Conservation (phyloP, 37 sponge, comb jelly and placozoan species). For the Diacarnus erythraeanus region DNA sequence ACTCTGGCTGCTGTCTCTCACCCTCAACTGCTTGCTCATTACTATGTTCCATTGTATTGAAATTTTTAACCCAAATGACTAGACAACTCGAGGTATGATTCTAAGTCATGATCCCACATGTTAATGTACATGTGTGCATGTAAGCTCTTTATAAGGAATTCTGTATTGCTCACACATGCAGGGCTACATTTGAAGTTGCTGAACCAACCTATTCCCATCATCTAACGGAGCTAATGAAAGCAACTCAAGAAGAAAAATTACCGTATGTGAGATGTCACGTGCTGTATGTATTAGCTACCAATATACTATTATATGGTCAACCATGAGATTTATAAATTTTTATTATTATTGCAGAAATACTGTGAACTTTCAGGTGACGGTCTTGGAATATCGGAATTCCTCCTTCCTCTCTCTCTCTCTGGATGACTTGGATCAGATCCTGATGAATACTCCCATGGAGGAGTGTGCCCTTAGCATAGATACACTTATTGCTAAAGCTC, state of each 20-base stretch:
- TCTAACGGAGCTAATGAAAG: conserved; percentile 4
- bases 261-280: not conserved
- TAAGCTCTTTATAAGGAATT: no score
- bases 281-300: no score
- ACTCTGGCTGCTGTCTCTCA: no score
- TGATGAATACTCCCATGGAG: conserved; percentile 25
- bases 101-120: no score
- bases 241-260: not conserved
- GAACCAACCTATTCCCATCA: not conserved
- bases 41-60: no score
- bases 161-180: no score
- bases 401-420: conserved; percentile 23
- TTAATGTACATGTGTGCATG: no score
- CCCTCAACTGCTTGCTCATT: no score
- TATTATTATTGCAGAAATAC: not conserved
- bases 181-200: not conserved
- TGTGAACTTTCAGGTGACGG: conserved; percentile 28
- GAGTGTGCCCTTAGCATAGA: conserved; percentile 35
- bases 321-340: not conserved
- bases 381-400: conserved; percentile 30
- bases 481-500: conserved; percentile 1
- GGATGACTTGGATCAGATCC: conserved; percentile 24
- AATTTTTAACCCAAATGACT: no score
- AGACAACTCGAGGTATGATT: no score
- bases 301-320: not conserved